Evolutionary conservation across 2,888 invertebrate species (phyloP).

Genomic region (Eupithecia abbreviata): DNA sequence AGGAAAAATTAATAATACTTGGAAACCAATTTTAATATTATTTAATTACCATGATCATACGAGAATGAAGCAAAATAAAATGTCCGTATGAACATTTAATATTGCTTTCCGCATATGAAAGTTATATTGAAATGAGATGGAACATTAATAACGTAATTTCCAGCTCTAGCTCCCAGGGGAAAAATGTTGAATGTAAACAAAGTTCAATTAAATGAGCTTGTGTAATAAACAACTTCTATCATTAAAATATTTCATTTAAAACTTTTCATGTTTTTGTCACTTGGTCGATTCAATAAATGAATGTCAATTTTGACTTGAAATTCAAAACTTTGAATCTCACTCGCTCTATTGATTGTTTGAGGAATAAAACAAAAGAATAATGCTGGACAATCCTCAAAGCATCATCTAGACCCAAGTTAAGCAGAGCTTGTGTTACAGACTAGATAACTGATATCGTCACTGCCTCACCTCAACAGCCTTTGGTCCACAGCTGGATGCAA

Average conservation of each 20-base stretch:
- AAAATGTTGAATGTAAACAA: not conserved
- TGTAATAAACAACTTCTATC: no score
- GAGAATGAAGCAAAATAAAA: constrained; percentile 39
- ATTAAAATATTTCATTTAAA: not conserved
- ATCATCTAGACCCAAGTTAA: not conserved
- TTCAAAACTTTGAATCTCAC: no score
- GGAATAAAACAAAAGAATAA: not conserved
- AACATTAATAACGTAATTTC: not conserved
- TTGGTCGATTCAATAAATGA: not conserved
- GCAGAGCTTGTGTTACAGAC: not conserved
- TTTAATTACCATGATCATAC: constrained; percentile 6
- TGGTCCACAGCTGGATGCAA: no score
- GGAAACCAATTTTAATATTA: not conserved
- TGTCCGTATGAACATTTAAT: constrained; percentile 38
- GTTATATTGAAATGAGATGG: constrained; percentile 27
- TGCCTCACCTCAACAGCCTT: no score
- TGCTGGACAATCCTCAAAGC: no score
- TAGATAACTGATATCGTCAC: not conserved
- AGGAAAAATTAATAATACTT: not conserved
- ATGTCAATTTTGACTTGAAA: no score
- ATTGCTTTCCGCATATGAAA: constrained; percentile 26
- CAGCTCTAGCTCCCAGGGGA: not conserved
- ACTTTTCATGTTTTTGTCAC: not conserved
- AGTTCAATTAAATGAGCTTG: no score
- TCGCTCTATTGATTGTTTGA: no score